These are phyloP conservation scores for Sander vitreus DNA, from an alignment of 2,113 vertebrate species.

Conservation along the genomic window DNA sequence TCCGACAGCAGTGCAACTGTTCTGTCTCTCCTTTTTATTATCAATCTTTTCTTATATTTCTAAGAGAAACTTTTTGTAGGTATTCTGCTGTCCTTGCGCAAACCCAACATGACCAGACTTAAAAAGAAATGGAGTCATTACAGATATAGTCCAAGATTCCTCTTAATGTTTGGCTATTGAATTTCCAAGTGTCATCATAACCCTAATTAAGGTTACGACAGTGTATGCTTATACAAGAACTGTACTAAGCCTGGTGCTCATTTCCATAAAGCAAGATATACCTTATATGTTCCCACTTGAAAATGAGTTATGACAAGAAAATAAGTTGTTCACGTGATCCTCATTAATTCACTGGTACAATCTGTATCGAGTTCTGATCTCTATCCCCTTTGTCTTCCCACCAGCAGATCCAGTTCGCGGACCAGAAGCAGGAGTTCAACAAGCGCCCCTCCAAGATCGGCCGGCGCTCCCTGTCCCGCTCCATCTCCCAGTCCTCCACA, in stretches of 20 bases:
- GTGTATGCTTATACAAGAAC: neutral
- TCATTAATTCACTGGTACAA: neutral
- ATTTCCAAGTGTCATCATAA: neutral
- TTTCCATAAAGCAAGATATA: neutral
- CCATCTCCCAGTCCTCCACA: conserved; percentile 98
- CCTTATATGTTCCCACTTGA: no score
- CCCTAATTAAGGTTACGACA: neutral
- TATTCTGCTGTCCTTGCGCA: neutral
- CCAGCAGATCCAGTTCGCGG: conserved; percentile 96
- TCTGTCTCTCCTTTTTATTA: neutral
- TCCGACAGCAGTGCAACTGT: neutral
- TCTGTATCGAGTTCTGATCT: conserved; percentile 17
- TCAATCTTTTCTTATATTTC: neutral
- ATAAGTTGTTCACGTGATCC: neutral
- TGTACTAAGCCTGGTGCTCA: neutral
- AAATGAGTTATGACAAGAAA: neutral
- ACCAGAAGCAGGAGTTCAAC: conserved; percentile 99
- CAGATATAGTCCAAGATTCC: neutral
- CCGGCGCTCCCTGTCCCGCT: conserved; percentile 96
- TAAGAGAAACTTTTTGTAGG: neutral
- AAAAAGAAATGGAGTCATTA: neutral
- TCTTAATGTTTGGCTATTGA: neutral
- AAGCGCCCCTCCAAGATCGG: conserved; percentile 98
- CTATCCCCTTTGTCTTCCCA: neutral
- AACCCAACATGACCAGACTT: neutral